These are phyloP conservation scores for Itoplectis maculator DNA, from an alignment of 2,888 invertebrate species.

Conservation along the genomic window DNA sequence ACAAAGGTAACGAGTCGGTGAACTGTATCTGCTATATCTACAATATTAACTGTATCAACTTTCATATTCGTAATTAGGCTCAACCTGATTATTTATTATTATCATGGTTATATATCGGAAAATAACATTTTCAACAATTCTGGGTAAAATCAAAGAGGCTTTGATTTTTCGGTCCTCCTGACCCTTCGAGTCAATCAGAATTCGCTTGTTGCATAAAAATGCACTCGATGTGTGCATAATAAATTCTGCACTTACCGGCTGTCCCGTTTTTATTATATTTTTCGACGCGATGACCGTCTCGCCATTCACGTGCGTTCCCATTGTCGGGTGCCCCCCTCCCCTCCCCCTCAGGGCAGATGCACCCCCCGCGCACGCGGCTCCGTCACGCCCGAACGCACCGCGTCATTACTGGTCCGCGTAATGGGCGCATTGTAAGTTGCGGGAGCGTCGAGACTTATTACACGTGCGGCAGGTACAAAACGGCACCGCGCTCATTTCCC, in stretches of 20 bases:
- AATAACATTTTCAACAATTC: no score
- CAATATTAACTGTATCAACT: slow-evolving; percentile 12
- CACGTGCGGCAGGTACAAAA: slow-evolving; percentile 67
- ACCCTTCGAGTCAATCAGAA: slow-evolving; percentile 32
- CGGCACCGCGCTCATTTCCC: slow-evolving; percentile 37
- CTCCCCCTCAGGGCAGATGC: slow-evolving; percentile 73
- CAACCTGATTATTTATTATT: neutral
- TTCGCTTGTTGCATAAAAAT: slow-evolving; percentile 4
- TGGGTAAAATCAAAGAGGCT: no score
- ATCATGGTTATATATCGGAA: neutral
- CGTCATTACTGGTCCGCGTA: slow-evolving; percentile 77
- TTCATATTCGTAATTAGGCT: slow-evolving; percentile 15
- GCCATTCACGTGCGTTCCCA: slow-evolving; percentile 10
- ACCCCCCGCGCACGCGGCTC: neutral
- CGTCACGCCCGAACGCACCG: slow-evolving; percentile 77
- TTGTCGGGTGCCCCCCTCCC: slow-evolving; percentile 16
- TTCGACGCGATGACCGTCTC: slow-evolving; percentile 37
- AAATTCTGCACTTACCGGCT: neutral
- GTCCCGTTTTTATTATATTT: slow-evolving; percentile 30
- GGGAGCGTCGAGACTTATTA: slow-evolving; percentile 75
- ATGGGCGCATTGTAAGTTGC: slow-evolving; percentile 78
- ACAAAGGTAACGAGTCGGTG: no score
- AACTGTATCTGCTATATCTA: no score
- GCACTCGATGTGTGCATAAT: neutral
- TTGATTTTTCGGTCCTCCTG: no score